These are phyloP conservation scores for Chaenocephalus aceratus DNA, from an alignment of 2,113 vertebrate genomes.

Conservation along the genomic window DNA sequence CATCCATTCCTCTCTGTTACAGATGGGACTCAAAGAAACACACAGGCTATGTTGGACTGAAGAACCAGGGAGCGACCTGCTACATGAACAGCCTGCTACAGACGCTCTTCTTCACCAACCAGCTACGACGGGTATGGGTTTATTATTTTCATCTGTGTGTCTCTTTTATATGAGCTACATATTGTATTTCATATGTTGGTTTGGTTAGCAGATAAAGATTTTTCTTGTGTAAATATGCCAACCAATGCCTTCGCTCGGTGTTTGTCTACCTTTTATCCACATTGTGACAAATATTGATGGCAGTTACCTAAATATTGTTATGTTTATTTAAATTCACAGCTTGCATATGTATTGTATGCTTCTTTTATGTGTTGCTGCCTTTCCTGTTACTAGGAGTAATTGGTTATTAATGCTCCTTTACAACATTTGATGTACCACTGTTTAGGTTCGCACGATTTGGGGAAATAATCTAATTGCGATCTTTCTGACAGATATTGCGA, in stretches of 20 bases:
- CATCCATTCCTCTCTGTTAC: slow-evolving; percentile 5
- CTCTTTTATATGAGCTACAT: not conserved
- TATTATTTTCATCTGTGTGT: not conserved
- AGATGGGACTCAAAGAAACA: slow-evolving; percentile 99
- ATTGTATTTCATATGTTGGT: not conserved
- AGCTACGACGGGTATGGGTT: slow-evolving; percentile 91
- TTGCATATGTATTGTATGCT: not conserved
- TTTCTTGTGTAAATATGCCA: not conserved
- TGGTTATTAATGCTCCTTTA: not conserved
- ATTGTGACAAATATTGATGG: not conserved
- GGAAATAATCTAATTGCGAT: too few relatives aligned
- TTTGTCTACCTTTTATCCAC: not conserved
- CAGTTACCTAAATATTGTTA: not conserved
- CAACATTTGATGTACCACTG: not conserved
- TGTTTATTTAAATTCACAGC: not conserved
- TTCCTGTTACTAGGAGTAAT: not conserved
- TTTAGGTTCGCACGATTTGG: too few relatives aligned
- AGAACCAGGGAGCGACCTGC: slow-evolving; percentile 99
- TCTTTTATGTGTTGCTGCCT: not conserved
- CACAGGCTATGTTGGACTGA: slow-evolving; percentile 97
- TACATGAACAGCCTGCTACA: slow-evolving; percentile 99
- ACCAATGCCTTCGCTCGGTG: not conserved
- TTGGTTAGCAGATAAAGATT: not conserved
- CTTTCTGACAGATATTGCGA: too few relatives aligned
- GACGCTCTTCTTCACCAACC: slow-evolving; percentile 99